These are phyloP conservation scores for Coelopa pilipes DNA, from an alignment of 2,888 invertebrate genomes.

Conservation along the genomic window DNA sequence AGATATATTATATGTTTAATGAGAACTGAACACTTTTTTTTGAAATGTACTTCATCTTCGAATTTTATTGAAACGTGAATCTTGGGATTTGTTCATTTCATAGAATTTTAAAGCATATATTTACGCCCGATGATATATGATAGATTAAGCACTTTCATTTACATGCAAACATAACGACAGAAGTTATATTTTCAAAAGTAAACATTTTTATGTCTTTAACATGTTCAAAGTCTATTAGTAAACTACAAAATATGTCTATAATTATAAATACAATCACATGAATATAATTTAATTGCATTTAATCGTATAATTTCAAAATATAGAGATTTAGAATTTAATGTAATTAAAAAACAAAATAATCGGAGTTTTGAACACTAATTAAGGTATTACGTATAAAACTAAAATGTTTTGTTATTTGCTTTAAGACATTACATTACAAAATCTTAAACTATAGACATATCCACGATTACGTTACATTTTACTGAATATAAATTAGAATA, in stretches of 20 bases:
- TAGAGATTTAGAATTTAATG: neutral
- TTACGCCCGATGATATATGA: too few species aligned
- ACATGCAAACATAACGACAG: too few species aligned
- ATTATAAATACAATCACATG: too few species aligned
- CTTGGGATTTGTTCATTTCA: too few species aligned
- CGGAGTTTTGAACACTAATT: neutral
- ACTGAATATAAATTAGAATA: conserved; percentile 9
- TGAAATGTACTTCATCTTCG: neutral
- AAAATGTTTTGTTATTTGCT: conserved; percentile 1
- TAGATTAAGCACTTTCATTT: too few species aligned
- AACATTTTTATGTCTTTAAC: too few species aligned
- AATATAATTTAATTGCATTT: neutral
- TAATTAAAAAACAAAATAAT: neutral
- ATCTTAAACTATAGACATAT: conserved; percentile 11
- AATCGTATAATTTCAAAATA: neutral
- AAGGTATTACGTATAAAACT: conserved; percentile 2
- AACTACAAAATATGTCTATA: too few species aligned
- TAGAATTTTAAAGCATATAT: too few species aligned
- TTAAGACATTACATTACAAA: conserved; percentile 22
- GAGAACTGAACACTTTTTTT: neutral
- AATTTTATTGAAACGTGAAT: too few species aligned
- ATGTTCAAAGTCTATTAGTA: too few species aligned
- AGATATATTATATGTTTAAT: neutral
- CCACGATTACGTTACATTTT: neutral
- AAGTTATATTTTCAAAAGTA: too few species aligned